These are phyloP conservation scores for Lophotriccus pileatus DNA, from an alignment of 2,797 vertebrate species.

Conservation along the genomic window DNA sequence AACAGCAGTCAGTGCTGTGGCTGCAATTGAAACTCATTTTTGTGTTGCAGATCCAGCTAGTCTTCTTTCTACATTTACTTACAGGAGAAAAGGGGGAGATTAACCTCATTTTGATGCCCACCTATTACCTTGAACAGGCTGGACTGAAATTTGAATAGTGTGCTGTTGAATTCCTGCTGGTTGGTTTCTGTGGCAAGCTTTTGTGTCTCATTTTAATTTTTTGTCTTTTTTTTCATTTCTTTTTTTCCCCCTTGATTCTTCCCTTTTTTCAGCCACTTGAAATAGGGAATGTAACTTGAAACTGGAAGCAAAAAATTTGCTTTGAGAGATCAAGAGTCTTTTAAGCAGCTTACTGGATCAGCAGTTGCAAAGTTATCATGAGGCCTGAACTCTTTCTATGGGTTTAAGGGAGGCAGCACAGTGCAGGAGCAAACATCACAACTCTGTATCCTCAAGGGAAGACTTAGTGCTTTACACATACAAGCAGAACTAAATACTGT, in stretches of 20 bases:
- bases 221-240: background rate
- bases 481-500: conserved; percentile 66
- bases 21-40: background rate
- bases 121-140: background rate
- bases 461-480: conserved; percentile 60
- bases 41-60: background rate
- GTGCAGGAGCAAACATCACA: conserved; percentile 62
- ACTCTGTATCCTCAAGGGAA: conserved; percentile 59
- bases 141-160: background rate
- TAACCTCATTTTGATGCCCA: background rate
- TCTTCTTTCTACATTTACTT: background rate
- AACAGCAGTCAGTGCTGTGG: background rate
- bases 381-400: conserved; percentile 60
- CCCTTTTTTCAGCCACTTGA: conserved; percentile 16
- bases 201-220: background rate
- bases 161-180: background rate
- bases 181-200: conserved; percentile 2
- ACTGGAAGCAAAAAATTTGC: conserved; percentile 60
- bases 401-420: conserved; percentile 54
- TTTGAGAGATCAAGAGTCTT: conserved; percentile 69
- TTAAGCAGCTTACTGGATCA: conserved; percentile 71
- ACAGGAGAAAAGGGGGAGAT: background rate
- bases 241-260: background rate
- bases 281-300: conserved; percentile 53
- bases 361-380: conserved; percentile 66